Evolutionary conservation across 2,888 invertebrate species (phyloP), one percentile per base, ranked within the genome.

Genomic region (Trichopria drosophilae): DNA sequence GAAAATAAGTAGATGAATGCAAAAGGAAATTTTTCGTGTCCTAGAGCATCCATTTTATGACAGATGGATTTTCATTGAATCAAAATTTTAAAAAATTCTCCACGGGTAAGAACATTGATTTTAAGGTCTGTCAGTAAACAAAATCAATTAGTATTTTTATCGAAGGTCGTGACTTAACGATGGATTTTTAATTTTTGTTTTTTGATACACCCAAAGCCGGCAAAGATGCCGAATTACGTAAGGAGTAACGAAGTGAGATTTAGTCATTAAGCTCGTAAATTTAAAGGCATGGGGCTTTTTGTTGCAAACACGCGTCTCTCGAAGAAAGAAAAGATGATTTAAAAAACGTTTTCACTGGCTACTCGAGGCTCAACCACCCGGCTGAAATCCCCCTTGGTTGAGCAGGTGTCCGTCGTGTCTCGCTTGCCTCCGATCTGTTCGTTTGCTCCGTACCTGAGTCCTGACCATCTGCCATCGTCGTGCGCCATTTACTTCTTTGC

Each of bases 351-450:
- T 61, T 54, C 55, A 59, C 53, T 43, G 47, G n/a, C n/a, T n/a
- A n/a, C n/a, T n/a, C 48, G 52, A 36, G 44, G 54, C 50, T 45
- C 53, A 47, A 46, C 52, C 57, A 52, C 44, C 43, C 36, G 24
- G 23, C 49, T n/a, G n/a, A n/a, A n/a, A n/a, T 43, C 40, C 43
- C 41, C 37, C 26, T 35, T 36, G 45, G 44, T 24, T 26, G 54
- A 66, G 69, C 69, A 69, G 69, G 69, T 69, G 69, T 67, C 62
- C 62, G 58, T 53, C 57, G 53, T 58, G 55, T 56, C 57, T 60
- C 56, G 52, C 34, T 42, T 45, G 40, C 48, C 47, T 58, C 42
- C 53, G 55, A 56, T 55, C 55, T 53, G 50, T 58, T 55, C 51
- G 47, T 36, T 52, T 43, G 55, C 43, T n/a, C n/a, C 52, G 47